Conservation (phyloP, 2,888 invertebrate species). For the Ormyrus pomaceus region DNA sequence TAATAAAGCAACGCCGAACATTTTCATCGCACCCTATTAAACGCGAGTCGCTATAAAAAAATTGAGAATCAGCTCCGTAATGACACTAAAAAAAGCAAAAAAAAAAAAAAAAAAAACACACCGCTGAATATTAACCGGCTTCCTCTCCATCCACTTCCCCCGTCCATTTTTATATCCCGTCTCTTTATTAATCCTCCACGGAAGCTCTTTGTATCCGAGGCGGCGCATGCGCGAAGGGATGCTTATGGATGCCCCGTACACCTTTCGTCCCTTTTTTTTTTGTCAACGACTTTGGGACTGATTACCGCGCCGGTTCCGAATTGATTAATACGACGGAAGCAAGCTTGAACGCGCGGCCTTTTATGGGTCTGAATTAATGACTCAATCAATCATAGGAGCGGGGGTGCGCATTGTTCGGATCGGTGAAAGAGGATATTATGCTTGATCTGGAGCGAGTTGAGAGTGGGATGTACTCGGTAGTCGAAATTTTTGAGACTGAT, state of each 20-base stretch:
- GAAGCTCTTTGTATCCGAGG: conserved; percentile 4
- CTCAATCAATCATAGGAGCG: conserved; percentile 26
- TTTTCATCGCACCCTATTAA: neutral
- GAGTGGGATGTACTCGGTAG: conserved; percentile 19
- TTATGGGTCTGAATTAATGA: conserved; percentile 36
- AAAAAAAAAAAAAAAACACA: no score
- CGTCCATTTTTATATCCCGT: neutral
- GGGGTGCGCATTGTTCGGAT: no score
- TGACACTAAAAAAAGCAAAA: neutral
- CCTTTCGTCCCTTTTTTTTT: conserved; percentile 1
- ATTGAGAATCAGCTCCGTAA: neutral
- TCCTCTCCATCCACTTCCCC: neutral
- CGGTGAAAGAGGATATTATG: no score
- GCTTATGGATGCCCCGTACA: neutral
- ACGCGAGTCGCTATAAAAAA: neutral
- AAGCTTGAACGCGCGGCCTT: conserved; percentile 25
- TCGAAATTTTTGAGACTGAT: neutral
- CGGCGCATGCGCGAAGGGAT: neutral
- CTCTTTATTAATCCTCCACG: neutral
- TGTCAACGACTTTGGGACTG: conserved; percentile 14
- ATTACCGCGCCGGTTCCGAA: conserved; percentile 13
- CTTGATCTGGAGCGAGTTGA: neutral
- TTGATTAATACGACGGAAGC: conserved; percentile 52
- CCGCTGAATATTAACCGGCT: conserved; percentile 16
- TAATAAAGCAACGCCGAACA: neutral